Evolutionary conservation across 2,888 invertebrate genomes (phyloP).

Genomic region (Eurytoma californica): DNA sequence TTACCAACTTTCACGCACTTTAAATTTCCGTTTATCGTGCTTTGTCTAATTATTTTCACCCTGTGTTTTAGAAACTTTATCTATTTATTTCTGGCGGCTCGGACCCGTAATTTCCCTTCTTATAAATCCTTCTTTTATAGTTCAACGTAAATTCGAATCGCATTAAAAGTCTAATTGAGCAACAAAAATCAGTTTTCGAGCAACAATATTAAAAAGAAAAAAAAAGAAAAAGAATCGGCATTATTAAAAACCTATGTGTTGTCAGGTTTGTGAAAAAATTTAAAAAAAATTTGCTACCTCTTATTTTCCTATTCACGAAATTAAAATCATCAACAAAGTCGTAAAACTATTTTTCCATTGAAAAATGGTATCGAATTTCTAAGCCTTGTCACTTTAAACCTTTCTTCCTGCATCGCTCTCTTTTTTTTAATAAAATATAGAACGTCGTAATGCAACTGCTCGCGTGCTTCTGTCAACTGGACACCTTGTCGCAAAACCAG

Average conservation of each 20-base stretch:
- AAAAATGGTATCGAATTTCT: slow-evolving; percentile 32
- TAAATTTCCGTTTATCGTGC: slow-evolving; percentile 18
- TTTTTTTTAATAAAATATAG: slow-evolving; percentile 71
- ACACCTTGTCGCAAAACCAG: slow-evolving; percentile 68
- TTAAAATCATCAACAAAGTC: slow-evolving; percentile 3
- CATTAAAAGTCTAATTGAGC: slow-evolving; percentile 30
- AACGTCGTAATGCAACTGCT: slow-evolving; percentile 69
- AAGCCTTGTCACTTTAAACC: slow-evolving; percentile 8
- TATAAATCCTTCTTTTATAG: slow-evolving; percentile 11
- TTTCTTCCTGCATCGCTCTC: neutral
- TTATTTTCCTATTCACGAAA: neutral
- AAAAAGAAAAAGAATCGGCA: too few relatives aligned
- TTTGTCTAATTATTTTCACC: slow-evolving; percentile 45
- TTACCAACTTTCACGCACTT: slow-evolving; percentile 34
- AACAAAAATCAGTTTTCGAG: neutral
- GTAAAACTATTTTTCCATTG: slow-evolving; percentile 13
- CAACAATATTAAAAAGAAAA: too few relatives aligned
- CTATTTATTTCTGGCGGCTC: slow-evolving; percentile 18
- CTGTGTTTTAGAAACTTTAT: slow-evolving; percentile 44
- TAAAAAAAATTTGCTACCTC: too few relatives aligned
- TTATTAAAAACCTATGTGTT: too few relatives aligned
- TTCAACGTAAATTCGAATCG: neutral
- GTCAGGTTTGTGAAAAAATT: too few relatives aligned
- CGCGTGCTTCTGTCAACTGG: slow-evolving; percentile 64
- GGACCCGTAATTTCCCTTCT: slow-evolving; percentile 43